A percentile compares a stretch with the other conserved stretches of the same genome.
phyloP scores from a whole-genome alignment of 2,888 invertebrate species.

The Isotomurus palustris region DNA sequence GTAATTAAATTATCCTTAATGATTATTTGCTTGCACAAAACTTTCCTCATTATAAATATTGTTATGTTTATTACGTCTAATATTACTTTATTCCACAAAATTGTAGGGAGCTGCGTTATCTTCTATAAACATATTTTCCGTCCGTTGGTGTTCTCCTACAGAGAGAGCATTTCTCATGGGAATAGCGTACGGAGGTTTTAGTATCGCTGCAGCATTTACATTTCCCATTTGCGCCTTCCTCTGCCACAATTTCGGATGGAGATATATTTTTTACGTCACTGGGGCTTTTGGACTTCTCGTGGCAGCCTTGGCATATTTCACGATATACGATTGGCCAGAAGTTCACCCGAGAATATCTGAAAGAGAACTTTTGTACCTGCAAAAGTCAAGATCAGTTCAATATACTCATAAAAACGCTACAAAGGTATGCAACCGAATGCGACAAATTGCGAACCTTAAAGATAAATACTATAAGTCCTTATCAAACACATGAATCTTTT shows the following conservation, averaged over 20 bases:
- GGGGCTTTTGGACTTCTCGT: slow-evolving; percentile 53
- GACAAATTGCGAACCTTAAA: too few relatives aligned
- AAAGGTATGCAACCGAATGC: not conserved
- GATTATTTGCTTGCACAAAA: not conserved
- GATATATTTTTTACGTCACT: slow-evolving; percentile 58
- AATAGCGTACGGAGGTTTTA: slow-evolving; percentile 52
- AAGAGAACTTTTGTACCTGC: slow-evolving; percentile 48
- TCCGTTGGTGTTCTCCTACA: slow-evolving; percentile 51
- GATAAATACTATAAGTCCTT: not conserved
- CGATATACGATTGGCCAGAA: slow-evolving; percentile 56
- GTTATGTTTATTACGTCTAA: slow-evolving; percentile 4
- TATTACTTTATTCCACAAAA: not conserved
- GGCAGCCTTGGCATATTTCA: slow-evolving; percentile 52
- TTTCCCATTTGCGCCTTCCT: slow-evolving; percentile 58
- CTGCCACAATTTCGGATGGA: slow-evolving; percentile 60
- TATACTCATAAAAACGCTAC: slow-evolving; percentile 21
- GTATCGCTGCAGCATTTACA: slow-evolving; percentile 53
- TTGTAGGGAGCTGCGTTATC: slow-evolving; percentile 44
- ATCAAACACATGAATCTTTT: slow-evolving; percentile 1
- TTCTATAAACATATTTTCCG: slow-evolving; percentile 41
- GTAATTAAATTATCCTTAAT: slow-evolving; percentile 48
- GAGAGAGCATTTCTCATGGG: slow-evolving; percentile 52
- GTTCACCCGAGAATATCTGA: slow-evolving; percentile 55
- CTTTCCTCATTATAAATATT: not conserved
- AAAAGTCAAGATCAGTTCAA: slow-evolving; percentile 26